phyloP scores from a whole-genome alignment of 2,888 invertebrate genomes.

The Andrena haemorrhoa region DNA sequence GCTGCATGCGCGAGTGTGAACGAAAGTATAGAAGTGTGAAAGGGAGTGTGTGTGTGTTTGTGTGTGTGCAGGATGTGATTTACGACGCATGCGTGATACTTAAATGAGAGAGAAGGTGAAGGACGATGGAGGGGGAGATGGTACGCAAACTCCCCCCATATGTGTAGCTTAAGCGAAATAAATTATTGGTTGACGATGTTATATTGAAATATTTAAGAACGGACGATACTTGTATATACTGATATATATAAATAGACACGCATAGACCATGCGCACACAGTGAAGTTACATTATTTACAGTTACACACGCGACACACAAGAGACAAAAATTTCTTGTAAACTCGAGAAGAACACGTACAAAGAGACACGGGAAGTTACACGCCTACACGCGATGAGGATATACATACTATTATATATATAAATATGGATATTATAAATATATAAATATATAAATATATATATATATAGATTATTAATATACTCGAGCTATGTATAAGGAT shows the following conservation, averaged over 20 bases:
- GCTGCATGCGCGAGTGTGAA: neutral
- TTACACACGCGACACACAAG: constrained; percentile 35
- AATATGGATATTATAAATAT: constrained; percentile 57
- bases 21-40: neutral
- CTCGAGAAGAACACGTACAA: constrained; percentile 42
- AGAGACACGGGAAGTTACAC: constrained; percentile 33
- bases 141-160: constrained; percentile 44
- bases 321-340: constrained; percentile 20
- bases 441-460: constrained; percentile 55
- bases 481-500: constrained; percentile 80
- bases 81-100: constrained; percentile 65
- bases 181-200: constrained; percentile 84
- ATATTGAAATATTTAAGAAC: constrained; percentile 81
- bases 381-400: constrained; percentile 61
- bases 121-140: neutral
- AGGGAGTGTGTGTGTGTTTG: constrained; percentile 7
- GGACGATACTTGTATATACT: constrained; percentile 80
- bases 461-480: constrained; percentile 74
- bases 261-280: constrained; percentile 57
- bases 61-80: constrained; percentile 43
- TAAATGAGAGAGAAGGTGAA: constrained; percentile 42
- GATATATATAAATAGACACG: constrained; percentile 79
- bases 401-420: constrained; percentile 59
- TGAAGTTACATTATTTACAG: constrained; percentile 32
- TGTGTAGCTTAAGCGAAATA: constrained; percentile 79